Conservation (phyloP, 2,888 invertebrate species). For the Shargacucullia verbasci region DNA sequence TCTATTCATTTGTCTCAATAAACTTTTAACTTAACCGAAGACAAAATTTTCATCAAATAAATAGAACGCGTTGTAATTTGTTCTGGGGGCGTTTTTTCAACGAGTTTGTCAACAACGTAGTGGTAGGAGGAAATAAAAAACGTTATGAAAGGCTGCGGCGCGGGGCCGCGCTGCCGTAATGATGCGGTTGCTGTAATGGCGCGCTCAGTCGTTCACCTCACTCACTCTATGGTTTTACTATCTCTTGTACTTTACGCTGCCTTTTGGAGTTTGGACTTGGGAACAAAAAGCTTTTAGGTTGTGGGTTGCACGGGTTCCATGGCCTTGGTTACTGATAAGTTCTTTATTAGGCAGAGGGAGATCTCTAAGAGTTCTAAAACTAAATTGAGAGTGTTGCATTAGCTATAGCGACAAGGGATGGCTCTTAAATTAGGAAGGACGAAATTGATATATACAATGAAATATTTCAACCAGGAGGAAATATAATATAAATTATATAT, state of each 20-base stretch:
- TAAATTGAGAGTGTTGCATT: too few species aligned
- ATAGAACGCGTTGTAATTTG: conserved; percentile 50
- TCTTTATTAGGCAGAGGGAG: too few species aligned
- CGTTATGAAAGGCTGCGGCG: conserved; percentile 58
- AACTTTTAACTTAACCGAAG: conserved; percentile 4
- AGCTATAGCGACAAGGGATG: too few species aligned
- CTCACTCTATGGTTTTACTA: conserved; percentile 47
- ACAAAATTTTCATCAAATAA: conserved; percentile 35
- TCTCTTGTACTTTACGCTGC: conserved; percentile 39
- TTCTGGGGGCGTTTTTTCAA: conserved; percentile 50
- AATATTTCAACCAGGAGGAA: too few species aligned
- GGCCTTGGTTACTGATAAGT: too few species aligned
- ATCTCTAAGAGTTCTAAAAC: too few species aligned
- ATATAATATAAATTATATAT: too few species aligned
- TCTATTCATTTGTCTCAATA: background rate
- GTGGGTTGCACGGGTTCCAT: too few species aligned
- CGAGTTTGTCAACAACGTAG: conserved; percentile 55
- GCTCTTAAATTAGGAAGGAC: too few species aligned
- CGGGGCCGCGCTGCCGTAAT: conserved; percentile 67
- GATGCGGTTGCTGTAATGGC: conserved; percentile 79
- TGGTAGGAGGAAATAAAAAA: conserved; percentile 49
- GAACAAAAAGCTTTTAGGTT: background rate
- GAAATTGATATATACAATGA: too few species aligned
- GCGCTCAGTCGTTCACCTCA: conserved; percentile 78
- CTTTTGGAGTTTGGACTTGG: conserved; percentile 20